These are phyloP conservation scores for Tamias sibiricus DNA, from an alignment of 2,113 vertebrate genomes.

Conservation along the genomic window DNA sequence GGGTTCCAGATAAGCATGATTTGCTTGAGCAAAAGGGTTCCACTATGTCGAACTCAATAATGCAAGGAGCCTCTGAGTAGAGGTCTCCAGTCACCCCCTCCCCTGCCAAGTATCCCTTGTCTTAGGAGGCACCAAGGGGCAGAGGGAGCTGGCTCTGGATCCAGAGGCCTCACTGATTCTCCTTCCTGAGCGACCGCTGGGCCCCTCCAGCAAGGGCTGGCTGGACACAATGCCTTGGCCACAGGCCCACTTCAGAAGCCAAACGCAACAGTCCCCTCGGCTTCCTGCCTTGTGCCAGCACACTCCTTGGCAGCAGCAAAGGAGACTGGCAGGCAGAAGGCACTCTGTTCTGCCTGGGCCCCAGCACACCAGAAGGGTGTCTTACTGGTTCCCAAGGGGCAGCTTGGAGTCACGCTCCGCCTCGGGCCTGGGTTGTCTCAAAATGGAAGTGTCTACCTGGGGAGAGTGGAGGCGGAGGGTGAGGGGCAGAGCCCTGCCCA, in stretches of 20 bases:
- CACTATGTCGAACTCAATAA: conserved; percentile 2
- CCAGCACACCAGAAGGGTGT: background rate
- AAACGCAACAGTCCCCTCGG: conserved; percentile 53
- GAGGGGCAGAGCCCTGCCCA: background rate
- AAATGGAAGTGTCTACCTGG: background rate
- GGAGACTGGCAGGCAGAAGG: background rate
- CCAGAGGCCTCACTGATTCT: background rate
- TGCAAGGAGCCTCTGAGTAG: background rate
- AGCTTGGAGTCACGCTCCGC: background rate
- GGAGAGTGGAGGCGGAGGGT: background rate
- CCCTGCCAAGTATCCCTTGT: background rate
- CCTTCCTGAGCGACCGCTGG: background rate
- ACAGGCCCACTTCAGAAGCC: conserved; percentile 48
- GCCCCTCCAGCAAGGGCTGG: conserved; percentile 46
- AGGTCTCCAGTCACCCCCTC: background rate
- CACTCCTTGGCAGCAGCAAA: conserved; percentile 46
- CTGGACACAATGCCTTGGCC: conserved; percentile 63
- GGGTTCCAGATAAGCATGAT: background rate
- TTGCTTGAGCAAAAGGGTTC: background rate
- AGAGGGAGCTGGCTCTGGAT: background rate
- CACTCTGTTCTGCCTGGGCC: background rate
- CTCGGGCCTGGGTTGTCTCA: background rate
- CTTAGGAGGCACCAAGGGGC: background rate
- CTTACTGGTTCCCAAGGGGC: background rate
- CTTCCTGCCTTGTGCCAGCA: conserved; percentile 49